Conservation (phyloP, 2,888 invertebrate genomes). For the Drosophila neotestacea region DNA sequence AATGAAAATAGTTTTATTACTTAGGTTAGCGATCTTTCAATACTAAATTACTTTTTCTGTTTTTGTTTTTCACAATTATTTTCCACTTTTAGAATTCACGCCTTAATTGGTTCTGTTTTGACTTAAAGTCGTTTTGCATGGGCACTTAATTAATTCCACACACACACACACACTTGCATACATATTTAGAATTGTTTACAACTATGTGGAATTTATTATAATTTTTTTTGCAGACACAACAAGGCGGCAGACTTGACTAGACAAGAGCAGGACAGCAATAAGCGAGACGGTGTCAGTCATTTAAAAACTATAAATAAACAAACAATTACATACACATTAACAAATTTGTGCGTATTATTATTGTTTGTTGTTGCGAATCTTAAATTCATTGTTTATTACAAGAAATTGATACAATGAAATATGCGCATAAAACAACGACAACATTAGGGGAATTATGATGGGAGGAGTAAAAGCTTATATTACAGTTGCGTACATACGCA, state of each 20-base stretch:
- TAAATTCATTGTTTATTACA: conserved; percentile 3
- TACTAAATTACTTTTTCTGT: too few relatives aligned
- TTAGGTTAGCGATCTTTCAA: too few relatives aligned
- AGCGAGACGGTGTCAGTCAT: conserved; percentile 13
- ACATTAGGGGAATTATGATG: background rate
- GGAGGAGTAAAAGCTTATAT: conserved; percentile 8
- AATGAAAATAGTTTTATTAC: too few relatives aligned
- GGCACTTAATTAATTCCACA: conserved; percentile 13
- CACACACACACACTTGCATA: background rate
- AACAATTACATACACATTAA: conserved; percentile 4
- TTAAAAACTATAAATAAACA: conserved; percentile 49
- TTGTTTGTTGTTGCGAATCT: conserved; percentile 10
- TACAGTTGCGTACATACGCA: conserved; percentile 13
- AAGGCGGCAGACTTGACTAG: conserved; percentile 27
- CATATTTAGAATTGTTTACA: conserved; percentile 10
- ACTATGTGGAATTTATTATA: conserved; percentile 19
- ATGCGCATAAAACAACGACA: background rate
- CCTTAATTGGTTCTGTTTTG: conserved; percentile 14
- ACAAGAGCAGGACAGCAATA: conserved; percentile 26
- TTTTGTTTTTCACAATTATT: background rate
- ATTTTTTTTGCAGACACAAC: conserved; percentile 28
- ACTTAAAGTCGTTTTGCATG: conserved; percentile 6
- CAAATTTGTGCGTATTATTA: background rate
- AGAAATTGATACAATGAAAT: conserved; percentile 7
- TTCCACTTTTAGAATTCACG: background rate